Evolutionary conservation across 2,888 invertebrate genomes (phyloP), one percentile per base, ranked within the genome.

Genomic region (Dasysyrphus albostriatus): DNA sequence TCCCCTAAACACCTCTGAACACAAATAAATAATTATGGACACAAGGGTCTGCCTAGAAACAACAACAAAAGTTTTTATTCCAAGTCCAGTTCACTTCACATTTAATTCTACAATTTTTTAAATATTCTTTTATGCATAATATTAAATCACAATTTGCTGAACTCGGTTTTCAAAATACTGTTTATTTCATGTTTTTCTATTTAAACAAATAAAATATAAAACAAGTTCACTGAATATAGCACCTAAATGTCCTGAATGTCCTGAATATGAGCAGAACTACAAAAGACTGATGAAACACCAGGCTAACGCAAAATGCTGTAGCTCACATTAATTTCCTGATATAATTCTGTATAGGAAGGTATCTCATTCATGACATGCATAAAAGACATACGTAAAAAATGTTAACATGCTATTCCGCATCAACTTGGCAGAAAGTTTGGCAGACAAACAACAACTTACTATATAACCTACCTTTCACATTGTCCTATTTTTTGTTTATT

Each of bases 361-460:
- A 79, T 63, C 75, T 63, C 54, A 78, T 82, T 63, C 54, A 78
- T 82, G 77, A 70, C 82, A 82, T 85, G 77, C 73, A 54, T 58
- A 56, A 58, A 70, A 78, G 77, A 49, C 58, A 74, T 58, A 77
- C 69, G 77, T 70, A 32, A 82, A 69, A 76, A 82, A 77, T 69
- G 77, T 74, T 77, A 77, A 85, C 85, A 81, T 85, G 85, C 73
- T 77, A 77, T 65, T 39, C 61, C 73, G 73, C 69, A 85, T 78
- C 70, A 77, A 85, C 58, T 82, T 77, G 42, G 56, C 85, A 81
- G 59, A n/a, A 67, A 76, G 29, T 73, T 73, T 49, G 56, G 44
- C 73, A 44, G 59, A 69, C 75, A 74, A 24, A 73, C 67, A 24
- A 73, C 67, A 76, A 76, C 61, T 61, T 54, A 69, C 69, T 54